Evolutionary conservation across 1,140 invertebrate species (phyloP), one percentile per base, ranked within the genome.

Genomic region (Sitophilus oryzae): DNA sequence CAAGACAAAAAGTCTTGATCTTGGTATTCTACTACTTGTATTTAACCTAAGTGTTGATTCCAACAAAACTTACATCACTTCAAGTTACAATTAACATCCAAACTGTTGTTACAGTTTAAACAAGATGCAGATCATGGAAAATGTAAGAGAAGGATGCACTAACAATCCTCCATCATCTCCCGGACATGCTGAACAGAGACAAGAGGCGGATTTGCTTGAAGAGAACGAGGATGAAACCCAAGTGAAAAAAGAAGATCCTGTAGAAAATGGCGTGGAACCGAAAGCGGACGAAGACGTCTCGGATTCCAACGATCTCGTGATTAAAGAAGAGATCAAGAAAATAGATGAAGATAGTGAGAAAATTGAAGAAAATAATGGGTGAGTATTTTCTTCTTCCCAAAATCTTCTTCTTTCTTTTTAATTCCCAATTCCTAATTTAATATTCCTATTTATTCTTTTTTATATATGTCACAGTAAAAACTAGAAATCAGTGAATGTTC

Each of bases 121-220:
- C 58, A 73, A 72, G 63, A 72, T 73, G 70, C 69, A 71, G 56
- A 67, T 69, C 21, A 71, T 72, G 69, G 72, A 73, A 49, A 69
- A 71, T 20, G 68, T 70, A 1, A 50, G 58, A 16, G 70, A 72
- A 60, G 69, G 66, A 47, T 66, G 67, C 49, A 64, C 66, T 36
- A 60, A 63, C 6, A 65, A 66, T 42, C 68, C 66, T 37, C 70
- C 70, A 20, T 69, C 70, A 1, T 70, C 68, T 2, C 70, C 70
- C 1, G 70, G 70, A 1, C 70, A 71, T 45, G 70, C 70, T 0
- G 70, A 71, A 16, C 61, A 69, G 45, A 58, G 66, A 11, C 23
- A 54, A 11, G 46, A 50, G n/a, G 49, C 51, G 21, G 25, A 44
- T 40, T 22, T 41, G 25, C 2, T 23, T 6, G 30, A 41, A 18